Percentiles rank a stretch among this genome's conserved stretches.
Conservation (phyloP, 1,140 invertebrate species). For the Drosophila hydei region DNA sequence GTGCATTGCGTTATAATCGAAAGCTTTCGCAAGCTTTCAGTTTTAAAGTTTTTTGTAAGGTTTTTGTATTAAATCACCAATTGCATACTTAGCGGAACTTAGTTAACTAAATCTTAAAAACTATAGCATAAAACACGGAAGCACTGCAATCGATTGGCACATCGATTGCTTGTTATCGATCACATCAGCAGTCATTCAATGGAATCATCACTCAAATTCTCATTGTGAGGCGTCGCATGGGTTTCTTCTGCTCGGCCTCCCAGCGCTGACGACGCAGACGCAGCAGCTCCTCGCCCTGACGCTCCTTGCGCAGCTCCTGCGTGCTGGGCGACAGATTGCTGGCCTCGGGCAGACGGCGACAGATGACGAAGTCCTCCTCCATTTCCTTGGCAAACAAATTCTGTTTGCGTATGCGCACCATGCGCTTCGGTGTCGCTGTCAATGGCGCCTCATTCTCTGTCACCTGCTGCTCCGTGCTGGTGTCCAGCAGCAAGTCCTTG, state of each 20-base stretch:
- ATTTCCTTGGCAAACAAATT: slow-evolving; percentile 54
- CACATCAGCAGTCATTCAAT: not conserved
- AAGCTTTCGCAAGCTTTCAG: slow-evolving; percentile 1
- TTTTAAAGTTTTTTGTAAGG: slow-evolving; percentile 14
- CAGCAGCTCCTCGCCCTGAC: slow-evolving; percentile 27
- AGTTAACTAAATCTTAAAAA: slow-evolving; percentile 24
- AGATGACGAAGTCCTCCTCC: slow-evolving; percentile 42
- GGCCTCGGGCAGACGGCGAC: slow-evolving; percentile 35
- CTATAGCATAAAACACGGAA: slow-evolving; percentile 64
- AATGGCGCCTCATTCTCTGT: slow-evolving; percentile 9
- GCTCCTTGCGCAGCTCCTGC: slow-evolving; percentile 31
- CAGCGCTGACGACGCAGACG: slow-evolving; percentile 29
- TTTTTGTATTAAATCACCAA: slow-evolving; percentile 36
- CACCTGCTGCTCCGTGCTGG: slow-evolving; percentile 20
- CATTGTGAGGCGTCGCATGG: slow-evolving; percentile 38
- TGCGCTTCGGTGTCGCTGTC: slow-evolving; percentile 49
- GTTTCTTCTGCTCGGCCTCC: slow-evolving; percentile 17
- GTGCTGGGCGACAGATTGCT: slow-evolving; percentile 27
- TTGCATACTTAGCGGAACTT: slow-evolving; percentile 55
- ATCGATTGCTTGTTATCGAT: slow-evolving; percentile 30
- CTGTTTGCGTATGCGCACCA: slow-evolving; percentile 51
- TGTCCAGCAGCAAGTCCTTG: slow-evolving; percentile 43
- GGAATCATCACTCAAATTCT: slow-evolving; percentile 35
- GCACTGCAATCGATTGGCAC: slow-evolving; percentile 36
- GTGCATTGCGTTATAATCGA: slow-evolving; percentile 1